phyloP scores from a whole-genome alignment of 2,888 invertebrate species.

The Embidobia sp. region DNA sequence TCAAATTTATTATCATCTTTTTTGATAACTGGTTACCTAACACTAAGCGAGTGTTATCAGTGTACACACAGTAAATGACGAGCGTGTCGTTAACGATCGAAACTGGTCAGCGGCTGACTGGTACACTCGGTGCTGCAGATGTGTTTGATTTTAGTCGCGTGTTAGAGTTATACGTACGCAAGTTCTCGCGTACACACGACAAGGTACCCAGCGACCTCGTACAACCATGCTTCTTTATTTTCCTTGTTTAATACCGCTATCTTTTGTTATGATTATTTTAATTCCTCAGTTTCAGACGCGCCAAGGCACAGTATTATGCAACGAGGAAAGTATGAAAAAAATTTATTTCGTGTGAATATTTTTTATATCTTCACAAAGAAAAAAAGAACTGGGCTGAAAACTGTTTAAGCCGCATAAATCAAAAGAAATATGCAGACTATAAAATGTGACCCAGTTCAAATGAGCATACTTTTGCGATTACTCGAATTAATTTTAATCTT shows the following conservation, averaged over 20 bases:
- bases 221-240: slow-evolving; percentile 34
- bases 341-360: not conserved
- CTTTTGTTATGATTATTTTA: slow-evolving; percentile 29
- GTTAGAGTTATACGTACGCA: not conserved
- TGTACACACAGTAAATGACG: slow-evolving; percentile 25
- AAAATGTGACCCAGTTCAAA: no score
- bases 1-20: slow-evolving; percentile 7
- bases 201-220: slow-evolving; percentile 14
- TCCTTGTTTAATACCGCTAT: slow-evolving; percentile 1
- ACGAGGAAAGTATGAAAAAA: slow-evolving; percentile 10
- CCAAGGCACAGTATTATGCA: slow-evolving; percentile 2
- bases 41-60: slow-evolving; percentile 30
- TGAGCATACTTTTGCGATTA: no score
- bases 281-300: not conserved
- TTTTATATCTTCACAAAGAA: no score
- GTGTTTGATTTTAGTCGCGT: slow-evolving; percentile 32
- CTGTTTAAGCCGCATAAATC: no score
- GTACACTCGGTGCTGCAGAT: slow-evolving; percentile 25
- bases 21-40: slow-evolving; percentile 42
- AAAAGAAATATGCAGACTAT: no score
- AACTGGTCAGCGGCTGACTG: slow-evolving; percentile 41
- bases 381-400: no score
- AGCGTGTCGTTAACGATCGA: slow-evolving; percentile 58
- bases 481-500: no score
- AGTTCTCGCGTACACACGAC: slow-evolving; percentile 3